Conservation (phyloP, 2,113 vertebrate species). For the Accipiter virgatus region DNA sequence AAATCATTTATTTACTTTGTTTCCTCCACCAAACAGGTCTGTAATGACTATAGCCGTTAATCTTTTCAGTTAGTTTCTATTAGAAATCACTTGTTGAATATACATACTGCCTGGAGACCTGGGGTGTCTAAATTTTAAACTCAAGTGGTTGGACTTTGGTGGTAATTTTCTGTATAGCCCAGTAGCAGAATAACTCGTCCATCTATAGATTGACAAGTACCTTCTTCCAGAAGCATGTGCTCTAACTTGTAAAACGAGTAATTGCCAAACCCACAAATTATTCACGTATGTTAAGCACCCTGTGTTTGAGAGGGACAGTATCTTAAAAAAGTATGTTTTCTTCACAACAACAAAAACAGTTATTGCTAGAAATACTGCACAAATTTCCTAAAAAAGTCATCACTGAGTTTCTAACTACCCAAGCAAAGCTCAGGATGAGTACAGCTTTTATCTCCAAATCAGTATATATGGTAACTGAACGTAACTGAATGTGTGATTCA, state of each 20-base stretch:
- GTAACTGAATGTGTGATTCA: neutral
- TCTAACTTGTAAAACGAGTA: neutral
- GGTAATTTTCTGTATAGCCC: neutral
- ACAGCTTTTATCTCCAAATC: neutral
- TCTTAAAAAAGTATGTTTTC: neutral
- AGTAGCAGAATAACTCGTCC: neutral
- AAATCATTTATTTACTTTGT: neutral
- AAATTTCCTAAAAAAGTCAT: neutral
- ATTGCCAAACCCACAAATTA: neutral
- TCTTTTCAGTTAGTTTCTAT: neutral
- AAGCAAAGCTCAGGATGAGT: neutral
- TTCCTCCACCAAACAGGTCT: neutral
- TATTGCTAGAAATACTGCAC: neutral
- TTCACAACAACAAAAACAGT: neutral
- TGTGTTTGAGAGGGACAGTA: neutral
- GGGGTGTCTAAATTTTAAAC: neutral
- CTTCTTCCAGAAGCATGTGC: neutral
- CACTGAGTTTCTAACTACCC: accelerated
- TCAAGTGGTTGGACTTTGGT: accelerated
- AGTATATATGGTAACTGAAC: neutral
- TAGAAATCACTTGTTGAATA: neutral
- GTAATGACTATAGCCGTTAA: neutral
- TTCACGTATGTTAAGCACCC: neutral
- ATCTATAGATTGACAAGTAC: neutral
- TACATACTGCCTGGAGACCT: neutral